Evolutionary conservation across 2,113 vertebrate genomes (phyloP).

Genomic region (Toxotes jaculatrix): DNA sequence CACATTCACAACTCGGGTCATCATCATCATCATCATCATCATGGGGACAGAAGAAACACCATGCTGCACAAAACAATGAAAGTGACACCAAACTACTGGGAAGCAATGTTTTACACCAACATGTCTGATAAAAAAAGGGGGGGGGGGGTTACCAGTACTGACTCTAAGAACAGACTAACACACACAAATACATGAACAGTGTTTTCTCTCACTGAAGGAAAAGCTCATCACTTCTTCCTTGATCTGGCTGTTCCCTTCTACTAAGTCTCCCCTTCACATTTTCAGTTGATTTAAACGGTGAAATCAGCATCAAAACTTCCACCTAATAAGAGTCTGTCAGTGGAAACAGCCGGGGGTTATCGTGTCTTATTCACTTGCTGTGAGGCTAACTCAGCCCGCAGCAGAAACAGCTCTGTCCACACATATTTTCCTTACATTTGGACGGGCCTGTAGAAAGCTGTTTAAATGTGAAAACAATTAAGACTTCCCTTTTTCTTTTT

Average conservation of each 20-base stretch:
- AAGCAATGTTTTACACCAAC: conserved; percentile 20
- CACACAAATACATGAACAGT: conserved; percentile 42
- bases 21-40: conserved; percentile 6
- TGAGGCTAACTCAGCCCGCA: conserved; percentile 12
- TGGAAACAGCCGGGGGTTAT: conserved; percentile 27
- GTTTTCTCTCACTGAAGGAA: conserved; percentile 24
- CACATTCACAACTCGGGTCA: conserved; percentile 64
- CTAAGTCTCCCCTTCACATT: conserved; percentile 9
- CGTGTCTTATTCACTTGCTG: conserved; percentile 22
- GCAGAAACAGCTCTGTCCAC: conserved; percentile 21
- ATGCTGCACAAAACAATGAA: conserved; percentile 30
- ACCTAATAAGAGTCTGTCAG: conserved; percentile 1
- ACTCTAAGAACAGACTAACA: conserved; percentile 54
- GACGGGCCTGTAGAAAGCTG: conserved; percentile 15
- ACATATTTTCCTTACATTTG: conserved; percentile 14
- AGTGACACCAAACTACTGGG: conserved; percentile 41
- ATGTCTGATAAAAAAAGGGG: not conserved
- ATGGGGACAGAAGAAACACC: conserved; percentile 19
- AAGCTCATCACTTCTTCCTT: not conserved
- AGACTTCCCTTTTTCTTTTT: conserved; percentile 17
- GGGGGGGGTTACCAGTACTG: conserved; percentile 13
- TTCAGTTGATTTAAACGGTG: not conserved
- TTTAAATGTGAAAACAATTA: conserved; percentile 55
- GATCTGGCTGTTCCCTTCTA: not conserved
- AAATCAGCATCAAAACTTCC: not conserved